Evolutionary conservation across 2,113 vertebrate genomes (phyloP).

Genomic region (Psettodes erumei): DNA sequence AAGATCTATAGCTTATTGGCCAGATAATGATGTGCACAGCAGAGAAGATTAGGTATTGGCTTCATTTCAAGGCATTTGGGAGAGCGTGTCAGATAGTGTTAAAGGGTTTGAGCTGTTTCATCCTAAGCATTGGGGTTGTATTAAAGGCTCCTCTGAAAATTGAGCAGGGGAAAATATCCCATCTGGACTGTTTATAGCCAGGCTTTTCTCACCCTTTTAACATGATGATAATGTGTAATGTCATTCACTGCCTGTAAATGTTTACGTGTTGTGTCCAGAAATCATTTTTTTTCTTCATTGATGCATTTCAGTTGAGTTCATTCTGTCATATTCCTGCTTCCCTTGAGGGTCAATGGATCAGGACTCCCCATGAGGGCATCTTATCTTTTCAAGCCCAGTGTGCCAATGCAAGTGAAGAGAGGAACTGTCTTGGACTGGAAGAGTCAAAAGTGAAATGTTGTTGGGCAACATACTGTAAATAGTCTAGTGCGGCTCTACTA

Average conservation of each 20-base stretch:
- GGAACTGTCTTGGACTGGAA: not conserved
- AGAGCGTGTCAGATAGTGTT: not conserved
- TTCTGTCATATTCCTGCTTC: not conserved
- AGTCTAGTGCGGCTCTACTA: not conserved
- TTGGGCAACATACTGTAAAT: not conserved
- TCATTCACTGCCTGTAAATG: not conserved
- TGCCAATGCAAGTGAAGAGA: not conserved
- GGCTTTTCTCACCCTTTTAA: not conserved
- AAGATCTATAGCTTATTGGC: not conserved
- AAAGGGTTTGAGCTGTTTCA: too few relatives aligned
- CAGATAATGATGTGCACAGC: not conserved
- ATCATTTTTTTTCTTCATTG: not conserved
- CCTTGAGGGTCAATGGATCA: not conserved
- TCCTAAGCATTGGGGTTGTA: too few relatives aligned
- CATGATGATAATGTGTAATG: conserved; percentile 10
- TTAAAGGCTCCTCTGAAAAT: not conserved
- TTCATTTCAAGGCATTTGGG: not conserved
- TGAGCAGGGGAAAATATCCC: not conserved
- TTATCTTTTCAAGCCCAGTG: conserved; percentile 9
- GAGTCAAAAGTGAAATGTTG: not conserved
- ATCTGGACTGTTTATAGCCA: not conserved
- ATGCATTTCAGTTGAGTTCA: conserved; percentile 20
- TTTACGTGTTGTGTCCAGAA: conserved; percentile 1
- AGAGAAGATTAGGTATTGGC: not conserved
- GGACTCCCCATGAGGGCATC: not conserved